Percentiles rank a stretch among this genome's conserved stretches.
phyloP scores from a whole-genome alignment of 2,113 vertebrate genomes.

The Steatornis caripensis region DNA sequence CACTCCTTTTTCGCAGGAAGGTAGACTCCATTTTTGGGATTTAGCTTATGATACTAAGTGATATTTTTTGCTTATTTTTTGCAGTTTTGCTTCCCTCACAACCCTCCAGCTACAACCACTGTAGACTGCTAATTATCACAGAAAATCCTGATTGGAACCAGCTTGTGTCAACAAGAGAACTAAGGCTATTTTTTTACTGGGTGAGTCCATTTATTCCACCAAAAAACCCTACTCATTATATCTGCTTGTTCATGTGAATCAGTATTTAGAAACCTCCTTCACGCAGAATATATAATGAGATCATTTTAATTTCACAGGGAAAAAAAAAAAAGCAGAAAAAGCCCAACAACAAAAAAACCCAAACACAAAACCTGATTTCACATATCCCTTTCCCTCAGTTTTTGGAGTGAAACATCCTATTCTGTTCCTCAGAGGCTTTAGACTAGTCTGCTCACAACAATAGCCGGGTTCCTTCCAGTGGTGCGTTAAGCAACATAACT shows the following conservation, averaged over 20 bases:
- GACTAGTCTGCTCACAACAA: neutral
- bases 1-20: neutral
- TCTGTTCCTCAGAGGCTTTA: neutral
- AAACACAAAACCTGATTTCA: neutral
- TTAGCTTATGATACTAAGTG: neutral
- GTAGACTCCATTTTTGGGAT: fast-evolving
- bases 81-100: neutral
- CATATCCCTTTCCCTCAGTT: fast-evolving
- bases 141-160: neutral
- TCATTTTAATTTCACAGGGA: neutral
- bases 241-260: neutral
- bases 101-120: neutral
- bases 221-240: neutral
- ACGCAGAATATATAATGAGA: neutral
- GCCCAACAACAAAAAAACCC: fast-evolving
- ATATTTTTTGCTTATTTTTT: neutral
- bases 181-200: neutral
- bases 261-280: neutral
- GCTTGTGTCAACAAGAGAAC: neutral
- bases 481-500: neutral
- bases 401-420: neutral
- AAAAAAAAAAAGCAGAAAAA: neutral
- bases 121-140: neutral
- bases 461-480: neutral
- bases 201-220: neutral